Percentiles rank a stretch among this genome's conserved stretches.
These are phyloP conservation scores for Panthera tigris DNA, from an alignment of 2,113 vertebrate species.

Conservation along the genomic window DNA sequence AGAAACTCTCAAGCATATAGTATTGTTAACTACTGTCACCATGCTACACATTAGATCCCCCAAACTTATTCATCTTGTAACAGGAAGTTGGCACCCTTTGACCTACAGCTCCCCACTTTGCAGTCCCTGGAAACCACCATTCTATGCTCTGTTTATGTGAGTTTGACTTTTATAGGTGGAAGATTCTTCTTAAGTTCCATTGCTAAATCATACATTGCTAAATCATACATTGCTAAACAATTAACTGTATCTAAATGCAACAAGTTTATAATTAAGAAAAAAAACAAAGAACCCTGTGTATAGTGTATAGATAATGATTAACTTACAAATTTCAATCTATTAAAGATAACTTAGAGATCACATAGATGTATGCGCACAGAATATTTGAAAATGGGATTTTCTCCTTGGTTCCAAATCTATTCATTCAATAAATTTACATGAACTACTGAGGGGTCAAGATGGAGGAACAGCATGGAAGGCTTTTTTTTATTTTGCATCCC, in stretches of 20 bases:
- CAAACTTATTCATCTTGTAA: neutral
- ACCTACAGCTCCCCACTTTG: neutral
- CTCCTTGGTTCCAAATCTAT: neutral
- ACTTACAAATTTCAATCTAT: neutral
- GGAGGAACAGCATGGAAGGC: too few species aligned
- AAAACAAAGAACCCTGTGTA: neutral
- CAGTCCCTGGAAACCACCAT: neutral
- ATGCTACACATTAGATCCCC: neutral
- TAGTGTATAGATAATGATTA: neutral
- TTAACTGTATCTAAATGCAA: neutral
- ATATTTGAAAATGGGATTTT: conserved; percentile 15
- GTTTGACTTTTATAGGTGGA: neutral
- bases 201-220: neutral
- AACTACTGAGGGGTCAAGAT: neutral
- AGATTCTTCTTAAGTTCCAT: neutral
- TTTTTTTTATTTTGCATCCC: too few species aligned
- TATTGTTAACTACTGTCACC: neutral
- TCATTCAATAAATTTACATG: neutral
- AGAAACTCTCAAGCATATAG: too few species aligned
- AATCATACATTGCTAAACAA: neutral
- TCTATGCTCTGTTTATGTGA: neutral
- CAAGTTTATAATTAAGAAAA: conserved; percentile 19
- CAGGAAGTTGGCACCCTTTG: neutral
- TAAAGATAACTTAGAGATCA: neutral
- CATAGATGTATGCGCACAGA: neutral